Evolutionary conservation across 2,888 invertebrate genomes (phyloP).

Genomic region (Tetrapedia diversipes): DNA sequence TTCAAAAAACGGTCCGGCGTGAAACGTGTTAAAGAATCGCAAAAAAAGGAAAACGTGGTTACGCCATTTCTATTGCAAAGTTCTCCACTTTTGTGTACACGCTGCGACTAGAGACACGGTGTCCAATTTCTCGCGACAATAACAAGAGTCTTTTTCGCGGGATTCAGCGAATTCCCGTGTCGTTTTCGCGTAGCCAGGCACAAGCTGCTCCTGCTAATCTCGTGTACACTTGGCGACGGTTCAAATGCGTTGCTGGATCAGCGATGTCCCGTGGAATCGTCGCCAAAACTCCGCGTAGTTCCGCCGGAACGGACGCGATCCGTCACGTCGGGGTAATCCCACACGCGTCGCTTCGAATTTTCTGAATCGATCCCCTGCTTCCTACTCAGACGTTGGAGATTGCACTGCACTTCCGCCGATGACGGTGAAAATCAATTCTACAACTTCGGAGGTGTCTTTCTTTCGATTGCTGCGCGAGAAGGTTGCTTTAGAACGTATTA

Average conservation of each 20-base stretch:
- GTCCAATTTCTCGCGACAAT: constrained; percentile 27
- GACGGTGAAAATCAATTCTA: too few species aligned
- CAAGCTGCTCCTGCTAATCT: constrained; percentile 17
- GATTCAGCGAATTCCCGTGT: constrained; percentile 22
- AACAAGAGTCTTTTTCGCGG: constrained; percentile 7
- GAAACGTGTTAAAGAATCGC: too few species aligned
- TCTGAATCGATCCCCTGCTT: not conserved
- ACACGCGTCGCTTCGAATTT: not conserved
- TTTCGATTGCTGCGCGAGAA: too few species aligned
- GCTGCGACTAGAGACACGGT: not conserved
- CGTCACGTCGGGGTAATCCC: constrained; percentile 26
- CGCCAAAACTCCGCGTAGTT: constrained; percentile 34
- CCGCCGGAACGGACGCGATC: constrained; percentile 5
- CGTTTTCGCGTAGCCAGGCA: constrained; percentile 2
- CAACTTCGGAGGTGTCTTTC: too few species aligned
- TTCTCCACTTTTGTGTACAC: too few species aligned
- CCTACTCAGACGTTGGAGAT: too few species aligned
- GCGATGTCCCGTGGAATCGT: constrained; percentile 28
- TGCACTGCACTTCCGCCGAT: too few species aligned
- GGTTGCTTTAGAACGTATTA: too few species aligned
- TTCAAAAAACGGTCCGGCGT: too few species aligned
- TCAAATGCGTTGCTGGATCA: constrained; percentile 56
- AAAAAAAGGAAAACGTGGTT: too few species aligned
- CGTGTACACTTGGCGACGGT: constrained; percentile 41
- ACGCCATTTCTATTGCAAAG: too few species aligned